These are phyloP conservation scores for Drosophila kanapiae DNA, from an alignment of 1,140 invertebrate genomes.

Conservation along the genomic window DNA sequence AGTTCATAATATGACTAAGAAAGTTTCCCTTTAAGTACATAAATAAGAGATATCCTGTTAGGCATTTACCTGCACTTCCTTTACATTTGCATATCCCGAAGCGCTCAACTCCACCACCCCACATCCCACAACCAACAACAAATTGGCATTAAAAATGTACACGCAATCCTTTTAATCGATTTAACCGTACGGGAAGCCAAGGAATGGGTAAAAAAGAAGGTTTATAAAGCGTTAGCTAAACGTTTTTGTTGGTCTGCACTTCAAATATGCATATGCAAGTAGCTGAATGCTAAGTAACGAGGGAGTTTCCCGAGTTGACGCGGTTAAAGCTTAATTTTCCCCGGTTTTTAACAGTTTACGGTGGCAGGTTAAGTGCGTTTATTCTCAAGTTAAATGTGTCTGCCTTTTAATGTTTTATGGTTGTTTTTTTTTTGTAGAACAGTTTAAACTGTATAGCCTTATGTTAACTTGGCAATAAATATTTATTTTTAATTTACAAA, in stretches of 20 bases:
- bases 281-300: slow-evolving; percentile 16
- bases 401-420: neutral
- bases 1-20: neutral
- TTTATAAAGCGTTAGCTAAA: slow-evolving; percentile 41
- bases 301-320: slow-evolving; percentile 13
- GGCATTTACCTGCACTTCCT: slow-evolving; percentile 14
- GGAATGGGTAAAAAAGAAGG: neutral
- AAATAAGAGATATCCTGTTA: neutral
- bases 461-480: no score
- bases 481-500: no score
- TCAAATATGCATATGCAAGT: slow-evolving; percentile 52
- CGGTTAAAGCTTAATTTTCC: slow-evolving; percentile 12
- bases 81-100: slow-evolving; percentile 41
- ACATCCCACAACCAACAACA: slow-evolving; percentile 18
- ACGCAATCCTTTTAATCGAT: slow-evolving; percentile 70
- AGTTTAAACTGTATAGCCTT: no score
- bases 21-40: neutral
- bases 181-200: slow-evolving; percentile 33
- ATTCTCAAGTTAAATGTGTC: neutral
- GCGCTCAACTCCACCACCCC: slow-evolving; percentile 13
- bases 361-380: neutral
- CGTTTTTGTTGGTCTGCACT: slow-evolving; percentile 42
- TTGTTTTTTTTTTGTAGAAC: no score
- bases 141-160: slow-evolving; percentile 68
- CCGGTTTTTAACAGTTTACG: slow-evolving; percentile 7